Evolutionary conservation across 2,797 vertebrate genomes (phyloP), one percentile per base, ranked within the genome.

Genomic region (Amblyopsis hoosieri): DNA sequence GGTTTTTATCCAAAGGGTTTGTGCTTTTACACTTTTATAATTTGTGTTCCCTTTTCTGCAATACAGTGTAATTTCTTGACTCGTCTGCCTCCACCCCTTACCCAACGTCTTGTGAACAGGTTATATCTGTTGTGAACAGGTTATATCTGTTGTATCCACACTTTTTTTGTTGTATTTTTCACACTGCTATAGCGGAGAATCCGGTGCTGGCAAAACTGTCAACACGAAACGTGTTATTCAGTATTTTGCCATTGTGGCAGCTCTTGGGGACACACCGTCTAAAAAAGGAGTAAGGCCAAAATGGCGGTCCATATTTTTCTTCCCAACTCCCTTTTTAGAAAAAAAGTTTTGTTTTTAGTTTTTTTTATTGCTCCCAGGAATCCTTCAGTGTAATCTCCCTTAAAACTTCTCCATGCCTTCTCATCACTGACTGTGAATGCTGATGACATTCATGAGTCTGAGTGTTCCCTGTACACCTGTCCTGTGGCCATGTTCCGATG

Each of bases 201-300:
- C 96, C 91, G 95, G 96, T 94, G 96, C 96, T 94, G 96, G 96
- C 93, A 98, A 98, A 96, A 98, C 96, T 93, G 97, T 98, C 93
- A 98, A 97, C 95, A 97, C 95, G 90, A 99, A 99, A 95, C 90
- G 96, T 92, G 96, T 98, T 90, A 97, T 98, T 96, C 95, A 98
- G 91, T 98, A 99, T 95, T 98, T 97, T 97, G 96, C 96, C 92
- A 96, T 96, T 94, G 94, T 98, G 87, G 96, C 96, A 87, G 96
- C 96, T 90, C 90, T 98, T 86, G 96, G 96, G 91, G 96, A 98
- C 80, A 89, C 93, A 83, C 74, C 91, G 71, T 90, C 94, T 93
- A 97, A 96, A 92, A 99, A 97, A 95, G 91, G 93, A 93, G 96
- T 96, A 96, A 98, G 96, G 94, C 77, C 88, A 61, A 88, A 72